Percentiles rank a stretch among this genome's conserved stretches.
phyloP scores from a whole-genome alignment of 2,113 vertebrate genomes.

The Callopanchax toddi region DNA sequence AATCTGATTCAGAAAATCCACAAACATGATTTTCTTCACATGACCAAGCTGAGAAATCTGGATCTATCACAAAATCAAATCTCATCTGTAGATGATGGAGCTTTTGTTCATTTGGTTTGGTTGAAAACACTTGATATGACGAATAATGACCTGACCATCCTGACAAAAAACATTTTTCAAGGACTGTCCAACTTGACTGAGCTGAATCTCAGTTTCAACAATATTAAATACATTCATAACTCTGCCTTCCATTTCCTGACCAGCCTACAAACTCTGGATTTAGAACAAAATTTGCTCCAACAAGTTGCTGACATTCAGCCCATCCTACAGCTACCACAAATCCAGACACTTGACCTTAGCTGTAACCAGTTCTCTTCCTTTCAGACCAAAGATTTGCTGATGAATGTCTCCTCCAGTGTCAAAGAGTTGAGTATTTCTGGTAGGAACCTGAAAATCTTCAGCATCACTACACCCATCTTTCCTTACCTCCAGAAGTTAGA shows the following conservation, averaged over 20 bases:
- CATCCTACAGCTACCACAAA: constrained; percentile 11
- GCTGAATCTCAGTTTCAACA: constrained; percentile 9
- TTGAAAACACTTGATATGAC: neutral
- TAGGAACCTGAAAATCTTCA: constrained; percentile 8
- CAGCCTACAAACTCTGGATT: constrained; percentile 7
- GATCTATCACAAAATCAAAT: rapidly evolving
- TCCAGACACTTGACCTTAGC: neutral
- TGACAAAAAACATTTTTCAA: constrained; percentile 15
- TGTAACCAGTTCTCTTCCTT: neutral
- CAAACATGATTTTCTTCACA: neutral
- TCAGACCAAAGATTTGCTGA: constrained; percentile 22
- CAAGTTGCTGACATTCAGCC: neutral
- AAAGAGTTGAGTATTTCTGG: neutral
- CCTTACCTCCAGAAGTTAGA: constrained; percentile 4
- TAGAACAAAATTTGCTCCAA: neutral
- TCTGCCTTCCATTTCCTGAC: neutral
- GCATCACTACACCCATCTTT: constrained; percentile 36
- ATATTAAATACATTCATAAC: neutral
- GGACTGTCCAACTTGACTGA: constrained; percentile 13
- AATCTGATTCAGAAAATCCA: constrained; percentile 10
- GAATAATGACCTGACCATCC: neutral
- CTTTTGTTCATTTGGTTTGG: constrained; percentile 21
- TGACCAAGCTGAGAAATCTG: constrained; percentile 13
- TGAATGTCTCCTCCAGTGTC: constrained; percentile 22
- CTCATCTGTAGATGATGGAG: constrained; percentile 9